phyloP scores from a whole-genome alignment of 2,797 vertebrate species.

The Buceros bicornis region DNA sequence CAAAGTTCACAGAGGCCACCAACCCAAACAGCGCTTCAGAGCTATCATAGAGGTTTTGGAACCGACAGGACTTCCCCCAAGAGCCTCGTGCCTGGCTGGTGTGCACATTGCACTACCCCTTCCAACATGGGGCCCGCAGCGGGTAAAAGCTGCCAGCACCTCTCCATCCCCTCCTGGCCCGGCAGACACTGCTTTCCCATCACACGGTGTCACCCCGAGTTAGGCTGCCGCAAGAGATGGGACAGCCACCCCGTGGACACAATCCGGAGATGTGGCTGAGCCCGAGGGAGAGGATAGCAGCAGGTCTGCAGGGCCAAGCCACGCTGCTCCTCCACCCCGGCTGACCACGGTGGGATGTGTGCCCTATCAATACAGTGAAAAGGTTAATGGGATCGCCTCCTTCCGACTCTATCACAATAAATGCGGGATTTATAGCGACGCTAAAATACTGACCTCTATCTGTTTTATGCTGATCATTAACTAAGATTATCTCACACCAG shows the following conservation, averaged over 20 bases:
- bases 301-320: neutral
- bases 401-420: conserved; percentile 63
- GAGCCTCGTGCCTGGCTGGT: neutral
- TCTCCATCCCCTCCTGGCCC: neutral
- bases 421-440: conserved; percentile 68
- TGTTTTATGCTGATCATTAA: conserved; percentile 82
- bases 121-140: neutral
- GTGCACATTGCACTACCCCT: neutral
- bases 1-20: neutral
- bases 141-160: neutral
- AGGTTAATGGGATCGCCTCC: conserved; percentile 79
- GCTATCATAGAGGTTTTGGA: neutral
- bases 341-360: neutral
- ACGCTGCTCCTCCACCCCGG: neutral
- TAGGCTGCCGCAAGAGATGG: neutral
- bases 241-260: neutral
- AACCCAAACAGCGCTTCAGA: rapidly evolving
- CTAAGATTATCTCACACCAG: conserved; percentile 78
- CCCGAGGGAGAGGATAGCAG: too few species aligned
- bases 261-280: neutral
- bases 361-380: conserved; percentile 55
- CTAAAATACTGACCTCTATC: conserved; percentile 80
- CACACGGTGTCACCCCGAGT: neutral
- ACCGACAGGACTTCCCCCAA: neutral
- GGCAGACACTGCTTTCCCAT: neutral